Conservation (phyloP, 1,140 invertebrate genomes). For the Heliconius eleuchia region DNA sequence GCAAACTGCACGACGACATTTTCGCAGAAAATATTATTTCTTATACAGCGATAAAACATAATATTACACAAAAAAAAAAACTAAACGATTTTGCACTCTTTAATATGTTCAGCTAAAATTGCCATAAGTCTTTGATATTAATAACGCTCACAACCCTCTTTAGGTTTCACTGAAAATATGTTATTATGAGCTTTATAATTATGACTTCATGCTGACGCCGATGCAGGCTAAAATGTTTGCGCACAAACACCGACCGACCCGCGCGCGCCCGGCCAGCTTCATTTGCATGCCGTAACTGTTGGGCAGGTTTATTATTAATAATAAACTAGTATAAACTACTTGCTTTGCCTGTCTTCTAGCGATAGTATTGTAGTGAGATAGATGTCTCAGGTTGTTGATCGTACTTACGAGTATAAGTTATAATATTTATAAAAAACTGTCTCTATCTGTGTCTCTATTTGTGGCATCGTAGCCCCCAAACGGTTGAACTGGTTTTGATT, state of each 20-base stretch:
- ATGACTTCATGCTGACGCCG: slow-evolving; percentile 17
- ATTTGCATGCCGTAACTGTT: slow-evolving; percentile 27
- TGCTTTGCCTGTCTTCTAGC: background rate
- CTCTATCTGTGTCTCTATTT: no score
- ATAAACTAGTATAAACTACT: background rate
- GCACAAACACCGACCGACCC: slow-evolving; percentile 12
- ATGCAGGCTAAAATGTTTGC: slow-evolving; percentile 29
- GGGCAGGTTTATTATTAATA: background rate
- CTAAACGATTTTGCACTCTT: background rate
- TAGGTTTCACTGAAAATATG: slow-evolving; percentile 8
- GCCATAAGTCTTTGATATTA: slow-evolving; percentile 2
- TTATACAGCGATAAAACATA: no score
- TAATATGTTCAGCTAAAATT: background rate
- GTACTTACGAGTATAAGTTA: no score
- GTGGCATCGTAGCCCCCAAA: no score
- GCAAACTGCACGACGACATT: no score
- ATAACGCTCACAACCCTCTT: background rate
- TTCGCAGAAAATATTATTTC: no score
- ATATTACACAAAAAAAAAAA: no score
- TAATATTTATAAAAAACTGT: no score
- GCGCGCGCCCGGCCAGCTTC: slow-evolving; percentile 12
- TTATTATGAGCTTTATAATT: slow-evolving; percentile 22
- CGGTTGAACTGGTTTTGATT: no score
- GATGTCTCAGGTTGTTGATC: background rate
- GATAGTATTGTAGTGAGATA: background rate